Base-by-base conservation (phyloP, 2,113 vertebrate genomes). In the Elephantulus edwardii region DNA sequence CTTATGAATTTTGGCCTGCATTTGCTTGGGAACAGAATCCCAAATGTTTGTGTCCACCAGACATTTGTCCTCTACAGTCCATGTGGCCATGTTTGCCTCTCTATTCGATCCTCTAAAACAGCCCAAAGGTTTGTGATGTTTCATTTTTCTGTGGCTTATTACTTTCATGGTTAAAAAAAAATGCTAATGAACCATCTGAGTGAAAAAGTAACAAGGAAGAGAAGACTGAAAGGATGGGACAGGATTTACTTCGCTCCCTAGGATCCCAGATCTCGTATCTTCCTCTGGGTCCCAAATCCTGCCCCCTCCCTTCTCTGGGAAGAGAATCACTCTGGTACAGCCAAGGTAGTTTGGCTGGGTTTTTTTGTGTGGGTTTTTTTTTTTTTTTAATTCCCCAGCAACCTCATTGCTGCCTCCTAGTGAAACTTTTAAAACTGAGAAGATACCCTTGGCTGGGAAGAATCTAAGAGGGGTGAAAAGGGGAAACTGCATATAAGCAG, bases 361-460 rank as follows among this genome's bases (percentile, higher is more conserved):
- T n/a, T n/a, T n/a, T n/a, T n/a, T n/a, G n/a, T n/a, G n/a, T n/a
- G n/a, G n/a, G n/a, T n/a, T n/a, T n/a, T n/a, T n/a, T n/a, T n/a
- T n/a, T n/a, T 52, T 81, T 76, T 79, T 50, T 70, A 8, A 66
- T 70, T 86, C 76, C 71, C 91, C 66, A 81, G n/a, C 58, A 75
- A 88, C 74, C 90, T 94, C 95, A 86, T 74, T 96, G 93, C 96
- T 96, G 96, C 95, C 96, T 96, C 95, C 96, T 96, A 94, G 95
- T 90, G 95, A 94, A 93, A 92, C 85, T 90, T 93, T 89, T 26
- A 52, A 79, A 86, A 83, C 11, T 81, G 54, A 89, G 81, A 78
- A 46, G 66, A 89, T 40, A 86, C 24, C 77, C 80, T n/a, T 83
- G 20, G 62, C 62, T 62, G 40, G 71, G 70, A n/a, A 66, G 22